Conservation (phyloP, 92 coral and sea anemone genomes). For the Chrysogorgia sp. region DNA sequence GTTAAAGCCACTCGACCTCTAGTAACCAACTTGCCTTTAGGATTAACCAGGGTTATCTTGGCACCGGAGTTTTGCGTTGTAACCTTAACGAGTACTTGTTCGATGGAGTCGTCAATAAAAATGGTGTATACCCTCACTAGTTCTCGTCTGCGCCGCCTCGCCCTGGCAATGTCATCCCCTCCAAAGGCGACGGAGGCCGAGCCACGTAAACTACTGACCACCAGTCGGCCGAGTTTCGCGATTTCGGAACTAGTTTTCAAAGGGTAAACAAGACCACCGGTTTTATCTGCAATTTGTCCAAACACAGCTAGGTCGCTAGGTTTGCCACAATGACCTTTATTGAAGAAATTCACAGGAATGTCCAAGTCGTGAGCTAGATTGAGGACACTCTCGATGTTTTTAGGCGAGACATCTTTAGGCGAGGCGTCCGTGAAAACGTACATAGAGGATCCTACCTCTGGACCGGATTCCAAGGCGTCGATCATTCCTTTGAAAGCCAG, state of each 20-base stretch:
- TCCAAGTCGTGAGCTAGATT: slow-evolving; percentile 37
- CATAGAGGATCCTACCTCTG: slow-evolving; percentile 72
- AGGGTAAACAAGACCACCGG: slow-evolving; percentile 69
- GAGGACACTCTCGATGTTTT: slow-evolving; percentile 42
- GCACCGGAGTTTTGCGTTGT: slow-evolving; percentile 49
- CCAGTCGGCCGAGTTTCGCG: slow-evolving; percentile 51
- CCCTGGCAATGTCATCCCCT: background rate
- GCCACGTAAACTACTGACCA: slow-evolving; percentile 56
- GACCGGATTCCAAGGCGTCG: slow-evolving; percentile 58
- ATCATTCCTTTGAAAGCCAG: slow-evolving; percentile 77
- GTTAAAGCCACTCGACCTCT: slow-evolving; percentile 42
- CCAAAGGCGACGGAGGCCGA: slow-evolving; percentile 50
- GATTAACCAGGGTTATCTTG: slow-evolving; percentile 55
- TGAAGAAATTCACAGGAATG: slow-evolving; percentile 72
- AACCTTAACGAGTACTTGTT: slow-evolving; percentile 65
- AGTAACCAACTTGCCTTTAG: slow-evolving; percentile 36
- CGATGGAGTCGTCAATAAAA: slow-evolving; percentile 72
- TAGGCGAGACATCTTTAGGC: slow-evolving; percentile 61
- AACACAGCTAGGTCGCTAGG: slow-evolving; percentile 22
- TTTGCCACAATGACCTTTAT: slow-evolving; percentile 40
- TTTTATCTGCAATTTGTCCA: slow-evolving; percentile 55
- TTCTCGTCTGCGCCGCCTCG: slow-evolving; percentile 30
- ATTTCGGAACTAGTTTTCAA: slow-evolving; percentile 50
- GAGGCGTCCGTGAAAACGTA: slow-evolving; percentile 86
- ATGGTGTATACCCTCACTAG: slow-evolving; percentile 26